These are phyloP conservation scores for Aproaerema taeniolella DNA, from an alignment of 2,888 invertebrate genomes.

Conservation along the genomic window DNA sequence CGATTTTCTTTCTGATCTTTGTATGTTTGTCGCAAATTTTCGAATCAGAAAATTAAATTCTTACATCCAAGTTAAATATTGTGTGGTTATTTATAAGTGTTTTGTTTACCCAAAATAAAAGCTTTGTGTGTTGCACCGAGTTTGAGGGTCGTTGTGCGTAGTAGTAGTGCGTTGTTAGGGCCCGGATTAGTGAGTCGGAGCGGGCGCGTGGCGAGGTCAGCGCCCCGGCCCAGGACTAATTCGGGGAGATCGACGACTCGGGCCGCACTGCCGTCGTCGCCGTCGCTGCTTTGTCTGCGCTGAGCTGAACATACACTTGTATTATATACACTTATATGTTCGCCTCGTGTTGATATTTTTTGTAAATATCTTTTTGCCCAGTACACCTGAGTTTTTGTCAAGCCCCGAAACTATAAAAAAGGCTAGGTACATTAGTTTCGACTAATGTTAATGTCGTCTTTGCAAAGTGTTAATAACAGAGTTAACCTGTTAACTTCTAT, in stretches of 20 bases:
- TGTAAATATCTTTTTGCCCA: no score
- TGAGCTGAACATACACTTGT: no score
- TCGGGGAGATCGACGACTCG: constrained; percentile 75
- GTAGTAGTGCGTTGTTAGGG: constrained; percentile 18
- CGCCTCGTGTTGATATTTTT: no score
- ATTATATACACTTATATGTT: no score
- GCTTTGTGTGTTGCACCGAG: constrained; percentile 13
- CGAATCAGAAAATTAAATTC: constrained; percentile 18
- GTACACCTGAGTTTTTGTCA: no score
- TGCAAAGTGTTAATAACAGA: no score
- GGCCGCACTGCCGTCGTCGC: constrained; percentile 41
- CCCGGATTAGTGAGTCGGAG: constrained; percentile 27
- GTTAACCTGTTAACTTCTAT: no score
- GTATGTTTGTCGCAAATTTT: constrained; percentile 31
- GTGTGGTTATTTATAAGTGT: constrained; percentile 26
- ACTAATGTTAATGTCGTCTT: no score
- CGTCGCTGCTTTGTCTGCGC: constrained; percentile 25
- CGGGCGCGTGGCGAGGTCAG: constrained; percentile 56
- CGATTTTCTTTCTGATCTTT: constrained; percentile 32
- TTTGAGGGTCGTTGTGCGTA: constrained; percentile 4
- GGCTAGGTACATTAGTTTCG: no score
- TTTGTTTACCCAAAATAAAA: constrained; percentile 21
- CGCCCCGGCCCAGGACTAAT: constrained; percentile 75
- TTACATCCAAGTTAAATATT: constrained; percentile 21
- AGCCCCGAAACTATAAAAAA: no score